phyloP scores from a whole-genome alignment of 2,797 vertebrate genomes.

The Chiroxiphia lanceolata region DNA sequence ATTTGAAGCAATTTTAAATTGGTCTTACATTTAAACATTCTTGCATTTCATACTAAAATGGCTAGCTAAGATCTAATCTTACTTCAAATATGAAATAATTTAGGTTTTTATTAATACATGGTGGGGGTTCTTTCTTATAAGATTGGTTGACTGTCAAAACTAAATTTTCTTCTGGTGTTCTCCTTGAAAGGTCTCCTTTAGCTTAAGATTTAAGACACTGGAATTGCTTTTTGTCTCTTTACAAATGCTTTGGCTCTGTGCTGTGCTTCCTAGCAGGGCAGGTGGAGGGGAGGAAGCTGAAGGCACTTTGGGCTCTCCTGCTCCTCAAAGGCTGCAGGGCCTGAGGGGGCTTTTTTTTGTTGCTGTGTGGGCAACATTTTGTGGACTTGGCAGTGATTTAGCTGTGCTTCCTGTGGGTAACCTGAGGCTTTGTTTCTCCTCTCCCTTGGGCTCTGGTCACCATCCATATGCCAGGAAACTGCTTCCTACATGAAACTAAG shows the following conservation, averaged over 20 bases:
- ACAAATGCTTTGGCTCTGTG: background rate
- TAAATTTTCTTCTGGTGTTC: background rate
- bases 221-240: background rate
- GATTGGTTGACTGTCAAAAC: background rate
- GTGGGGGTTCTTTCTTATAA: fast-evolving
- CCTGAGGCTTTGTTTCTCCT: background rate
- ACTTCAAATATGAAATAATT: background rate
- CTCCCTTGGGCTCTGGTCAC: background rate
- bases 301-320: background rate
- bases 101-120: background rate
- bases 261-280: background rate
- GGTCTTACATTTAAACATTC: background rate
- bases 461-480: background rate
- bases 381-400: background rate
- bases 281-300: background rate
- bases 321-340: background rate
- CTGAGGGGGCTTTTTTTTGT: background rate
- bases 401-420: background rate
- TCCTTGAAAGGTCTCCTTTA: background rate
- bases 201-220: background rate
- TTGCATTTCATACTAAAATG: background rate
- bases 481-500: background rate
- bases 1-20: background rate
- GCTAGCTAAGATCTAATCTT: background rate
- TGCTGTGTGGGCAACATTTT: background rate